Conservation (phyloP, 2,113 vertebrate species). For the Apteryx mantelli region DNA sequence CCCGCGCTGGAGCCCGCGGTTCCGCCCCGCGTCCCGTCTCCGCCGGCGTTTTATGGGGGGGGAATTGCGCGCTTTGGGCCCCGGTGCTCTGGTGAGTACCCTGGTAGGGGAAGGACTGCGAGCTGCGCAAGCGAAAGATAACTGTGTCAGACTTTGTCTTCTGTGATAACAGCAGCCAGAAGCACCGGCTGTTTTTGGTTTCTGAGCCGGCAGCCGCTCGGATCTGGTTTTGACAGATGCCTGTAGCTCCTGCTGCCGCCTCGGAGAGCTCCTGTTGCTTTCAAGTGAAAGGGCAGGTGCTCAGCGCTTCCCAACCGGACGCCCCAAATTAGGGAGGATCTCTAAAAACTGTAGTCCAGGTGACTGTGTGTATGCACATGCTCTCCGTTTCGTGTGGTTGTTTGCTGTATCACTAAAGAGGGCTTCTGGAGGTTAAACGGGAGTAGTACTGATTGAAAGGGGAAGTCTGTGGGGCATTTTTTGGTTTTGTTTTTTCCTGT, state of each 20-base stretch:
- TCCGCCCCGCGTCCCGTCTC: too few species aligned
- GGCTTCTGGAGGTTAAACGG: neutral
- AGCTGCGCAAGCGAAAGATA: neutral
- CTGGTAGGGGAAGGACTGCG: too few species aligned
- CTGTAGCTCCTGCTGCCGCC: fast-evolving
- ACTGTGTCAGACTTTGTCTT: neutral
- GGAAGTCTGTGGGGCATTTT: fast-evolving
- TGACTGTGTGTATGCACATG: fast-evolving
- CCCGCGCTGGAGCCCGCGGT: too few species aligned
- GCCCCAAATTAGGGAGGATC: fast-evolving
- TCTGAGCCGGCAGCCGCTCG: fast-evolving
- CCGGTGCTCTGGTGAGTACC: too few species aligned
- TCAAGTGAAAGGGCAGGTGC: fast-evolving
- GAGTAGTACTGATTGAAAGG: fast-evolving
- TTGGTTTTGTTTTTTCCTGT: neutral
- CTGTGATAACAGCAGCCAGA: neutral
- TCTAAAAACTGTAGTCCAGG: fast-evolving
- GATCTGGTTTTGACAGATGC: fast-evolving
- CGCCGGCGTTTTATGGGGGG: too few species aligned
- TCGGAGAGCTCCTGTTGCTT: neutral
- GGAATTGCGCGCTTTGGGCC: too few species aligned
- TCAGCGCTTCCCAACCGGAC: neutral
- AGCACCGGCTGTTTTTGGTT: neutral
- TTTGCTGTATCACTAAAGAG: fast-evolving
- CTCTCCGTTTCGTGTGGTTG: neutral